Base-by-base conservation (phyloP, 2,113 vertebrate species). In the Sebastes fasciatus region DNA sequence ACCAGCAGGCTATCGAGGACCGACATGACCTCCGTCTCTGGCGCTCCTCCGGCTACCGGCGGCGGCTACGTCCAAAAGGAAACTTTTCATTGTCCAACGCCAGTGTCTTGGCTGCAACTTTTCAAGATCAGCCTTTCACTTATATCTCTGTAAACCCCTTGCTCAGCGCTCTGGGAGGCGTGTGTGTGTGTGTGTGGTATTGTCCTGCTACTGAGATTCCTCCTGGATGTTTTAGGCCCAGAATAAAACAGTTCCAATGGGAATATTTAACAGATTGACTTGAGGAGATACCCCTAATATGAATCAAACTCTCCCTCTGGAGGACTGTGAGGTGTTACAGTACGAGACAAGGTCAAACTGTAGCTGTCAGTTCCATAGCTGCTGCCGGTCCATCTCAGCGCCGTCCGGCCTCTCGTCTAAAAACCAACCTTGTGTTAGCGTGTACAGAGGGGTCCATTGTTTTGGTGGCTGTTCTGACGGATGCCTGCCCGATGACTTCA, bases 401-500 rank as follows among this genome's bases (percentile, higher is more conserved):
- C 57, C 40, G 54, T 69, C 69, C 61, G 57, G 71, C 67, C 86
- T 80, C 86, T 90, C 52, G 73, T 80, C 90, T 88, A 90, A 93
- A 26, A 93, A 87, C 83, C 85, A 95, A 94, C 86, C 74, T 93
- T 91, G 91, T 94, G 86, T 92, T 85, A 86, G 67, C 1, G n/a
- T 26, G 70, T 74, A 94, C 93, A 96, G 86, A 92, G 85, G 65
- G 62, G 42, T 46, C 40, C 81, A 88, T 93, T 96, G 94, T 95
- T 79, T 60, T 26, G 63, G 52, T 79, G 79, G 63, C 1, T 87
- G 84, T 77, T 89, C 88, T 91, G 94, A 93, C 21, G 74, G 88
- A 95, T 93, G 92, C 88, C 87, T 92, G 84, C 84, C 86, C 40
- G 72, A 93, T 95, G 94, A 95, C 95, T 93, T 95, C 95, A 95